These are phyloP conservation scores for Epirrhoe tristata DNA, from an alignment of 2,888 invertebrate species.

Conservation along the genomic window DNA sequence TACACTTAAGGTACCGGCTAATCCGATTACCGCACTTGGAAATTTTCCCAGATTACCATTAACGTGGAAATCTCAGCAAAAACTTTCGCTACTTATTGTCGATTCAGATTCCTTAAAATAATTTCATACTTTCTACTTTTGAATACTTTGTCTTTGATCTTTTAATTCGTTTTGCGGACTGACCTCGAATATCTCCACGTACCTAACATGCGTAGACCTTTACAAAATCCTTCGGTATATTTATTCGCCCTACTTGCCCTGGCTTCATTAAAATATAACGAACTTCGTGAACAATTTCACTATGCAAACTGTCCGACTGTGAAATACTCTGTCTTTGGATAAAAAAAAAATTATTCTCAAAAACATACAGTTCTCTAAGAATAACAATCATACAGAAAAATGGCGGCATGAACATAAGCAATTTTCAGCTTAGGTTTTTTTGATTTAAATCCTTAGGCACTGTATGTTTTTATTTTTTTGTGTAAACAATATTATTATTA, in stretches of 20 bases:
- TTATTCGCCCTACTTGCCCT: background rate
- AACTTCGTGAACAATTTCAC: background rate
- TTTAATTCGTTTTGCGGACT: constrained; percentile 57
- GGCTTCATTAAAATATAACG: background rate
- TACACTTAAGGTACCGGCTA: constrained; percentile 63
- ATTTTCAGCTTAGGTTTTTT: no score
- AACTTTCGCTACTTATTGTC: constrained; percentile 71
- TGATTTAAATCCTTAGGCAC: no score
- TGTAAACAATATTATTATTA: no score
- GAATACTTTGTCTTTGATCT: constrained; percentile 67
- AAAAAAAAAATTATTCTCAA: background rate
- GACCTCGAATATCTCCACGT: background rate
- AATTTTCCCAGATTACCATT: constrained; percentile 69
- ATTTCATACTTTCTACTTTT: constrained; percentile 68
- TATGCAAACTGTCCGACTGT: background rate
- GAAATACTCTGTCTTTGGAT: background rate
- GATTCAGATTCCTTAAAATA: constrained; percentile 72
- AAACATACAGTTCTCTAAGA: no score
- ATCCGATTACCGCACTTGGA: constrained; percentile 67
- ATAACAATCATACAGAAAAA: no score
- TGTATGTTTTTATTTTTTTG: no score
- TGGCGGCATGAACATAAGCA: no score
- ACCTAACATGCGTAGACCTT: background rate
- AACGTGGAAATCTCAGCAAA: constrained; percentile 68
- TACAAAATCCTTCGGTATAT: constrained; percentile 3